Conservation (phyloP, 2,888 invertebrate species). For the Acanthosepion pharaonis region DNA sequence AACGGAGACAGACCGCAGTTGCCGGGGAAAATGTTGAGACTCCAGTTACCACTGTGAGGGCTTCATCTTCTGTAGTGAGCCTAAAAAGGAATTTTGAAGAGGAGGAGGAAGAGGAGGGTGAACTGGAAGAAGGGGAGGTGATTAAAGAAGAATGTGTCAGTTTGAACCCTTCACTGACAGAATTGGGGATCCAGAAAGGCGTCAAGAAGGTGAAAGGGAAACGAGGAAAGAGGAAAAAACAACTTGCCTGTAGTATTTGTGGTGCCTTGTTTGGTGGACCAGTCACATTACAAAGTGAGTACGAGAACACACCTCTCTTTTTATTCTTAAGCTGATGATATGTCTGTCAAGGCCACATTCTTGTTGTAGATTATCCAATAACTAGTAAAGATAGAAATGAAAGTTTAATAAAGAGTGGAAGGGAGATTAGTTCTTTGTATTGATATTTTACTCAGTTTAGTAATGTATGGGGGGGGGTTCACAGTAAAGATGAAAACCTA, state of each 20-base stretch:
- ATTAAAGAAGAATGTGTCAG: slow-evolving; percentile 42
- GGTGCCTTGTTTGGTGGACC: slow-evolving; percentile 41
- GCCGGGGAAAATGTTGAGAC: background rate
- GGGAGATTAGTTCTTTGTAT: no score
- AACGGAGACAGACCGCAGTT: background rate
- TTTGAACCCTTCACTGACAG: background rate
- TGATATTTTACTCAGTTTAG: no score
- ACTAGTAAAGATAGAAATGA: no score
- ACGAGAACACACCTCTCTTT: background rate
- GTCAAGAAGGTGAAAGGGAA: slow-evolving; percentile 25
- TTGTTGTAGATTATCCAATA: no score
- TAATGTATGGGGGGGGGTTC: no score
- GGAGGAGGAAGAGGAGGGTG: background rate
- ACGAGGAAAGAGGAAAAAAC: slow-evolving; percentile 34
- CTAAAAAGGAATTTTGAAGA: background rate
- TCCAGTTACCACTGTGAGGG: background rate
- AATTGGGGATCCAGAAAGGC: background rate
- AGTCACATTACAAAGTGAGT: slow-evolving; percentile 42
- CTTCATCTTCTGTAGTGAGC: background rate
- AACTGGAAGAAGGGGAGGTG: slow-evolving; percentile 24
- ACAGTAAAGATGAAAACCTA: no score
- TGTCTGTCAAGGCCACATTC: no score
- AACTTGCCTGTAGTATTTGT: slow-evolving; percentile 39
- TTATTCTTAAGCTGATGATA: background rate
- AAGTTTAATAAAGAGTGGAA: no score